Evolutionary conservation across 1,140 invertebrate genomes (phyloP), one percentile per base, ranked within the genome.

Genomic region (Drosophila pachea): DNA sequence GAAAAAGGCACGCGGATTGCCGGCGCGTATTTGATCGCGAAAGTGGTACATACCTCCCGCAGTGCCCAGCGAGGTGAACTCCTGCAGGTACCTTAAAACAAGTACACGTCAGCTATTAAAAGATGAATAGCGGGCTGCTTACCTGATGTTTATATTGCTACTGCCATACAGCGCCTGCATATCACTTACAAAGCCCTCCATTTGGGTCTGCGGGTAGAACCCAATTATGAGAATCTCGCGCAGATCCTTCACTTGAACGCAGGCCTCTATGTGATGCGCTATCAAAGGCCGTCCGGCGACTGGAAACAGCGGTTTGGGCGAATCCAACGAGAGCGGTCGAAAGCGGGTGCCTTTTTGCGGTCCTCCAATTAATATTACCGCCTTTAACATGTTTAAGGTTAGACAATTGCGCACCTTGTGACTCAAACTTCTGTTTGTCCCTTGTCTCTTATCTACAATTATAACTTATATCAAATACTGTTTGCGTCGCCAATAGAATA

Each of bases 21-120:
- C 97, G 29, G 94, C 94, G 43, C 96, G 91, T 74, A 99, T 98
- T 90, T 98, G 97, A 91, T 99, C 98, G 36, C 98, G 92, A 89
- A 99, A 99, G 90, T 99, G 98, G 90, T 98, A 99, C 77, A 99
- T 93, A 16, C 98, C 97, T 45, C 98, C 99, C 2, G 97, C 98
- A 6, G 98, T 99, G 11, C 98, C 98, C 0, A 99, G 89, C 0
- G 96, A 93, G 36, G 94, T 95, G 79, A 97, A 98, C 90, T 99
- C 99, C 91, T 99, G 97, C 4, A 99, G 91, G 91, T 99, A 99
- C 77, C 92, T 93, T 71, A 4, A 48, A 16, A 61, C 42, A 52
- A 36, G n/a, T 32, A 43, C 45, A 47, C 45, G 45, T 47, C 45
- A 47, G 45, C 22, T 29, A 8, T 47, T 11, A 40, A 31, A 4